Base-by-base conservation (phyloP, 1,140 invertebrate genomes). In the Apis florea region DNA sequence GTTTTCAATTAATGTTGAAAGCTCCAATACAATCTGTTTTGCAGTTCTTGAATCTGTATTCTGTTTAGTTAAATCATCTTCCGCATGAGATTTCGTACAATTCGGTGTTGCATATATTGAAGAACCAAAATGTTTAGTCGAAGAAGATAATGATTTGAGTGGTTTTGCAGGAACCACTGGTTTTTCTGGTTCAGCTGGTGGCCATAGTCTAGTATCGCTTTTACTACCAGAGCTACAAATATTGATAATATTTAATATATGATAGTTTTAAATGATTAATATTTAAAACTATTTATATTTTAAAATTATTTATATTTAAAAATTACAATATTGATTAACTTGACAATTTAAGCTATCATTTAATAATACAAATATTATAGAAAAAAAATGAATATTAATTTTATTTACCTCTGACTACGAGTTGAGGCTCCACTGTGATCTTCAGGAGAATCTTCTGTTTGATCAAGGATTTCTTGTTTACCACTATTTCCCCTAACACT, bases 131-230 rank as follows among this genome's bases (percentile, higher is more conserved):
- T 91, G 76, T 86, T 95, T 92, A 56, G 92, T 92, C 6, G 93
- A 92, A 10, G 86, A 61, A 53, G 89, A 83, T 2, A 90, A 69
- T 17, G 95, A 84, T 84, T 95, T 95, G 49, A 92, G 90, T 47
- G 95, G 95, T 90, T 96, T 96, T 1, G 94, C 93, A 26, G 95
- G 95, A 24, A 98, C 96, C 0, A 94, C 93, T 0, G 97, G 97
- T 91, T 97, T 97, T 54, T 96, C 96, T 64, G 95, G 74, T 63
- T 94, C 94, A 84, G 86, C 81, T 0, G 95, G 94, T 59, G 94
- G 95, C 95, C 95, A 96, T 10, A 93, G 88, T 81, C 94, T 93
- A 79, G 94, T 94, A n/a, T 95, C 95, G 24, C 92, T 92, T 79
- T 94, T 94, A 80, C 93, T 94, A 5, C 92, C 92, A 67, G 90